Base-by-base conservation (phyloP, 1,140 invertebrate species). In the Orius laevigatus region DNA sequence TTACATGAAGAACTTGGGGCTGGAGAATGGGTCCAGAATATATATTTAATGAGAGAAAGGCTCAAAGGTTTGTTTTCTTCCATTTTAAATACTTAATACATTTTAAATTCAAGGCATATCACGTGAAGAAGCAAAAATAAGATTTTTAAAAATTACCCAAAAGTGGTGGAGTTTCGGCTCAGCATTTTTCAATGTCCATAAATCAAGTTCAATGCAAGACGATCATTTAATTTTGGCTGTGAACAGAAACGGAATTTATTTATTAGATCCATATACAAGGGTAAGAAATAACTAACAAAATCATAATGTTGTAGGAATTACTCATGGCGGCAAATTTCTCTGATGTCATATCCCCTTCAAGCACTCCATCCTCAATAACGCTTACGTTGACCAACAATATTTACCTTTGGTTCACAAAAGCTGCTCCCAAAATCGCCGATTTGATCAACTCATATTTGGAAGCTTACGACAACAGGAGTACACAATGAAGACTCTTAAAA, bases 171-270 rank as follows among this genome's bases (percentile, higher is more conserved):
- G 15, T 47, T 47, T 47, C 15, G 45, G 45, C 31, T 36, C 45
- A 9, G 34, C 45, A 36, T 47, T 47, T 38, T 47, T 47, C 16
- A 19, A 11, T 9, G 45, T 47, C 1, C 33, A 47, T 8, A n/a
- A 35, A 14, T 31, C 18, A 8, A 45, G 42, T n/a, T 32, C 20
- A 5, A 25, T 45, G 8, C 42, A 45, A 25, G 42, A 45, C 33
- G 42, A 45, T 6, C 86, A 91, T 63, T 73, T 81, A 55, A 70
- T 94, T 10, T 69, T 91, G 9, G 77, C 94, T 57, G 91, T 96
- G 51, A 95, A 94, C 64, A 83, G 79, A 61, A 76, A 83, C 55
- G 90, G 91, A 39, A 83, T 95, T 38, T 87, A 81, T 63, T 69
- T 94, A 36, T 84, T 94, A 55, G 78, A 94, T 67, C 81, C 81